Conservation (phyloP, 2,888 invertebrate genomes). For the Unio delphinus region DNA sequence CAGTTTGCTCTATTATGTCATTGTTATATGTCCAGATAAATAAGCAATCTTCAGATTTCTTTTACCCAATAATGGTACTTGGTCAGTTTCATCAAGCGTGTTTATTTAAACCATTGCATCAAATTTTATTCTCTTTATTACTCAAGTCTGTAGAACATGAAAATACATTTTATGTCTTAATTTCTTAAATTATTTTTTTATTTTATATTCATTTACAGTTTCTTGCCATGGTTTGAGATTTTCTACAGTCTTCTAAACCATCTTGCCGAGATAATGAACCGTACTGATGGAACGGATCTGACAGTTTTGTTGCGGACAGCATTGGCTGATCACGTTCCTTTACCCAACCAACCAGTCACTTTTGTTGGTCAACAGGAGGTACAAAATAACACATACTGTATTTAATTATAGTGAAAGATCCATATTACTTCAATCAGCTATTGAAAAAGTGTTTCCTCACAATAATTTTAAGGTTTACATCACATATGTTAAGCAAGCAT, state of each 20-base stretch:
- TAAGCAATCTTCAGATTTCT: neutral
- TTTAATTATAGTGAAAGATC: neutral
- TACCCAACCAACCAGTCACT: constrained; percentile 50
- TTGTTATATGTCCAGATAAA: neutral
- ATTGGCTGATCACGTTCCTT: constrained; percentile 79
- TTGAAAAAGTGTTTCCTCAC: too few species aligned
- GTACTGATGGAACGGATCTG: constrained; percentile 54
- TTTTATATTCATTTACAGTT: constrained; percentile 77
- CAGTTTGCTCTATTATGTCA: neutral
- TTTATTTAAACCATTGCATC: neutral
- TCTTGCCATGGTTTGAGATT: constrained; percentile 96
- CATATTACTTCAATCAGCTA: neutral
- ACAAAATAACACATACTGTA: constrained; percentile 5
- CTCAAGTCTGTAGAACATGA: too few species aligned
- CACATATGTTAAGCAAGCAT: too few species aligned
- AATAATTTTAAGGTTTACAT: too few species aligned
- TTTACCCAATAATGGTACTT: too few species aligned
- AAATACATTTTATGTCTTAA: neutral
- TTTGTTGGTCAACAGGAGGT: constrained; percentile 62
- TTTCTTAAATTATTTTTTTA: neutral
- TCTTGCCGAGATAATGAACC: constrained; percentile 82
- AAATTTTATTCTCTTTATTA: neutral
- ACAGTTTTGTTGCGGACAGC: constrained; percentile 78
- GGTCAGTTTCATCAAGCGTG: too few species aligned
- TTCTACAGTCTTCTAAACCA: constrained; percentile 91